Percentiles rank a stretch among this genome's conserved stretches.
Conservation (phyloP, 2,113 vertebrate species). For the Coturnix japonica region DNA sequence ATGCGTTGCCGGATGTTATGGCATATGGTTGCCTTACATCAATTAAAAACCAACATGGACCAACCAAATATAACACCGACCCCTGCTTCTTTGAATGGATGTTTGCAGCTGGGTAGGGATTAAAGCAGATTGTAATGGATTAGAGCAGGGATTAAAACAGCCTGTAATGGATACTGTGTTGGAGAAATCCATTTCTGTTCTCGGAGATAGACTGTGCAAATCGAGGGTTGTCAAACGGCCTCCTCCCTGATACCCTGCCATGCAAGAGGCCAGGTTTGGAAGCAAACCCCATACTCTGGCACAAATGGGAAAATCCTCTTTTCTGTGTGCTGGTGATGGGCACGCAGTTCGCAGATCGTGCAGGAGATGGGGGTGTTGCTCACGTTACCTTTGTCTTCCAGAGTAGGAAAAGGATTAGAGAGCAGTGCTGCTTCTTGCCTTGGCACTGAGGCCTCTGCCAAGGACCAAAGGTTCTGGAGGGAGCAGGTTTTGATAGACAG, state of each 20-base stretch:
- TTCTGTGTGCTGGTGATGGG: not conserved
- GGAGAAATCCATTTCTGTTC: constrained; percentile 48
- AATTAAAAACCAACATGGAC: constrained; percentile 61
- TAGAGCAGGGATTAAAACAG: constrained; percentile 58
- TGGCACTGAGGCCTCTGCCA: not conserved
- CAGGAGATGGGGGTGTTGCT: constrained; percentile 69
- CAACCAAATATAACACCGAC: constrained; percentile 28
- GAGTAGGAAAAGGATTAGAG: not conserved
- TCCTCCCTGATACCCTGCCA: not conserved
- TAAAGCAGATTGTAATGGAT: constrained; percentile 67
- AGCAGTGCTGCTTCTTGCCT: not conserved
- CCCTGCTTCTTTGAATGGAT: constrained; percentile 51
- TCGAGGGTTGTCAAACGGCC: not conserved
- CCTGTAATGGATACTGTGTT: constrained; percentile 53
- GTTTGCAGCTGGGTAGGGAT: constrained; percentile 52
- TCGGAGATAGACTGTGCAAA: not conserved
- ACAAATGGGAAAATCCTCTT: not conserved
- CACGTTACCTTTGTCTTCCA: constrained; percentile 55
- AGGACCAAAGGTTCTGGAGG: fast-evolving
- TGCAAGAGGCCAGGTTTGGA: not conserved
- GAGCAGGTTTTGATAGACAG: not conserved
- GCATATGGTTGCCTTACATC: constrained; percentile 55
- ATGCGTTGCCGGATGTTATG: constrained; percentile 22
- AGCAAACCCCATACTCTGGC: not conserved
- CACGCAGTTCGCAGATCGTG: constrained; percentile 52